Evolutionary conservation across 2,113 vertebrate species (phyloP).

Genomic region (Pungitius pungitius): DNA sequence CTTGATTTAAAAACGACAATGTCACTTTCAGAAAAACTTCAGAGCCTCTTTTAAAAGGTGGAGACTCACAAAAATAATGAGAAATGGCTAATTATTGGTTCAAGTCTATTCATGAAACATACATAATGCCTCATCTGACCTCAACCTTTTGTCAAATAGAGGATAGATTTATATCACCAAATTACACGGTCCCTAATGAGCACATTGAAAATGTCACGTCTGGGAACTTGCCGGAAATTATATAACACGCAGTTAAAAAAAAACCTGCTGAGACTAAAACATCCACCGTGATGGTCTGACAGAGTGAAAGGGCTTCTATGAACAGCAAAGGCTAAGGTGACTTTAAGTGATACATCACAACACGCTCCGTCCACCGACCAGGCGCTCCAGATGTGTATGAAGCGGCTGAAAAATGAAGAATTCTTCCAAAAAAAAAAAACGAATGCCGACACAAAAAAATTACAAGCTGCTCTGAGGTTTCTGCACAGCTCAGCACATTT

Average conservation of each 20-base stretch:
- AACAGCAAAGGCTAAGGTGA: slow-evolving; percentile 15
- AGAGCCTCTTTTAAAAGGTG: background rate
- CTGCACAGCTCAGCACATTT: slow-evolving; percentile 46
- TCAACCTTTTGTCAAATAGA: slow-evolving; percentile 34
- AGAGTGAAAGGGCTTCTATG: slow-evolving; percentile 31
- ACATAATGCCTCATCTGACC: slow-evolving; percentile 2
- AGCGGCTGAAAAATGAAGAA: slow-evolving; percentile 14
- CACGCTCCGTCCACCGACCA: slow-evolving; percentile 5
- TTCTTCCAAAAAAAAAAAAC: no score
- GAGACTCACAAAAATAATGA: no score
- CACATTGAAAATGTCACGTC: slow-evolving; percentile 28
- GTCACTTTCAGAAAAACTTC: background rate
- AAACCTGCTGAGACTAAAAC: slow-evolving; percentile 13
- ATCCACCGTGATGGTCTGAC: slow-evolving; percentile 13
- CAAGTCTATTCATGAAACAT: slow-evolving; percentile 6
- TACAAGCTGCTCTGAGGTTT: slow-evolving; percentile 26
- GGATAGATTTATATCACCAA: slow-evolving; percentile 30
- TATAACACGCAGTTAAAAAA: slow-evolving; percentile 18
- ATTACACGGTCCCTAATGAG: slow-evolving; percentile 7
- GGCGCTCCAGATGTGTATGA: background rate
- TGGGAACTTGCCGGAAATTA: slow-evolving; percentile 36
- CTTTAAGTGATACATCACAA: slow-evolving; percentile 45
- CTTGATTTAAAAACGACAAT: background rate
- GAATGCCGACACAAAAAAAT: no score
- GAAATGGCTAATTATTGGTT: background rate